These are phyloP conservation scores for Cremastinae sp. DNA, from an alignment of 2,888 invertebrate genomes.

Conservation along the genomic window DNA sequence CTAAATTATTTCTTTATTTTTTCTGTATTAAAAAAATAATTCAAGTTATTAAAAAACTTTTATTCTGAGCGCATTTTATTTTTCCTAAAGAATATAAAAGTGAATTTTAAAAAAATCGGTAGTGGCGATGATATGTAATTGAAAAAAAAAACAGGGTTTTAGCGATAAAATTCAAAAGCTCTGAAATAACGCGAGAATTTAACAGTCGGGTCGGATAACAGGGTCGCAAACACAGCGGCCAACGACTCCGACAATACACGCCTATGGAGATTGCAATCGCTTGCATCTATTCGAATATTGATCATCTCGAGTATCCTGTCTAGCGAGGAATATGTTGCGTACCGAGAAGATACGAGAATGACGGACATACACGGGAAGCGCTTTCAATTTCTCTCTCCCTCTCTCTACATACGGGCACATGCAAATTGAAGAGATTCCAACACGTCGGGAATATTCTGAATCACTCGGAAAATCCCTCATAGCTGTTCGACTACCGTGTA, in stretches of 20 bases:
- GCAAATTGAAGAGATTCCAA: conserved; percentile 44
- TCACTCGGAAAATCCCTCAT: conserved; percentile 18
- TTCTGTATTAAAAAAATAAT: too few relatives aligned
- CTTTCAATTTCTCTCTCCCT: conserved; percentile 31
- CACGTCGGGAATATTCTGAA: conserved; percentile 28
- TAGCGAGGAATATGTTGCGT: conserved; percentile 20
- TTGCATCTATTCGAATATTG: conserved; percentile 57
- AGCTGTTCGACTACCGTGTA: conserved; percentile 1
- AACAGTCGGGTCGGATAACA: too few relatives aligned
- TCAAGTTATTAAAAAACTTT: too few relatives aligned
- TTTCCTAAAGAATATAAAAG: too few relatives aligned
- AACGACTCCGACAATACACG: conserved; percentile 13
- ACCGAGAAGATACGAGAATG: conserved; percentile 38
- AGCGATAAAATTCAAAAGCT: too few relatives aligned
- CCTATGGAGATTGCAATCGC: conserved; percentile 28
- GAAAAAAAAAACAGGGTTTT: too few relatives aligned
- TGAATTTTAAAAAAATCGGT: too few relatives aligned
- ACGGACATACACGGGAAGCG: conserved; percentile 34
- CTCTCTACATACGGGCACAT: background rate
- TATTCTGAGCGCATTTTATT: too few relatives aligned
- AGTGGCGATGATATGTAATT: too few relatives aligned
- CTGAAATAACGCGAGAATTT: too few relatives aligned
- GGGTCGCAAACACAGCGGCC: background rate
- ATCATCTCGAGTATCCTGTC: conserved; percentile 49
- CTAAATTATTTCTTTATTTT: too few relatives aligned